phyloP scores from a whole-genome alignment of 2,113 vertebrate species.

The Pan troglodytes region DNA sequence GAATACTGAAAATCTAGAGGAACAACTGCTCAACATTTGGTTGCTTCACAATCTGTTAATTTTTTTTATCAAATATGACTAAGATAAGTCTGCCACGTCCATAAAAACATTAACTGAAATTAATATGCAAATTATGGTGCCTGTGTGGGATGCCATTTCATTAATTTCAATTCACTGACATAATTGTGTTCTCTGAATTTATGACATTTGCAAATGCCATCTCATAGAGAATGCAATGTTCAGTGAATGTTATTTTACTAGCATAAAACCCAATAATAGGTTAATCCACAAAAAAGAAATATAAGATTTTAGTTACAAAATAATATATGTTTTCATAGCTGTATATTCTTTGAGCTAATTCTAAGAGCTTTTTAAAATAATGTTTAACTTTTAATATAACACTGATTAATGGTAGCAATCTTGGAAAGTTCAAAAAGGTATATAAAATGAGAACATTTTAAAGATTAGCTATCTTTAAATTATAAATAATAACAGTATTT shows the following conservation, averaged over 20 bases:
- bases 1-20: conserved; percentile 75
- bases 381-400: conserved; percentile 38
- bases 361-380: background rate
- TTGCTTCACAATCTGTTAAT: conserved; percentile 80
- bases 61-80: conserved; percentile 83
- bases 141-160: conserved; percentile 85
- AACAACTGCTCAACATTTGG: conserved; percentile 78
- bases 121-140: conserved; percentile 88
- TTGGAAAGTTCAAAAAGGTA: background rate
- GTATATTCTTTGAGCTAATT: background rate
- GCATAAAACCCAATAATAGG: conserved; percentile 56
- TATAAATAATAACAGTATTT: background rate
- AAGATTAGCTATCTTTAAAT: background rate
- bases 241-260: conserved; percentile 83
- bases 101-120: conserved; percentile 86
- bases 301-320: conserved; percentile 14
- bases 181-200: conserved; percentile 88
- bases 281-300: background rate
- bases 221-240: conserved; percentile 81
- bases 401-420: background rate
- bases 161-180: conserved; percentile 87
- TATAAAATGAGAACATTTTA: background rate
- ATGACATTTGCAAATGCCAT: conserved; percentile 82
- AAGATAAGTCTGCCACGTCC: conserved; percentile 83
- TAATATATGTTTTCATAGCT: background rate